phyloP scores from a whole-genome alignment of 2,888 invertebrate genomes.

The Cosmia trapezina region DNA sequence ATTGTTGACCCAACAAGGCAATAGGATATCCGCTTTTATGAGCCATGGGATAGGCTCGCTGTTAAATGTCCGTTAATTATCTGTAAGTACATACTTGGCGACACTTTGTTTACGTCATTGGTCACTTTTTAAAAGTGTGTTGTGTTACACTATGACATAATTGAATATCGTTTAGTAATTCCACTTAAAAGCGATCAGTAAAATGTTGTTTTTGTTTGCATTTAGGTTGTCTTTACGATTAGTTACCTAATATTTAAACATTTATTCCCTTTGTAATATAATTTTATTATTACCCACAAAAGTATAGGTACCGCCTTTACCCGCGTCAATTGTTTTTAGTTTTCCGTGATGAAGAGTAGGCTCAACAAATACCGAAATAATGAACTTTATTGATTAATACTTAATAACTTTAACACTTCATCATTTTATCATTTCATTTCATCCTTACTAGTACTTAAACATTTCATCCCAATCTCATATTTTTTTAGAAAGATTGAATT shows the following conservation, averaged over 20 bases:
- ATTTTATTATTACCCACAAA: not conserved
- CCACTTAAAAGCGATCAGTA: conserved; percentile 13
- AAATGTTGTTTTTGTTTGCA: conserved; percentile 5
- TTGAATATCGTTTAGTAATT: conserved; percentile 37
- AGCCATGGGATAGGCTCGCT: conserved; percentile 42
- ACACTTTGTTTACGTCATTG: conserved; percentile 43
- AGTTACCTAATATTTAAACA: too few relatives aligned
- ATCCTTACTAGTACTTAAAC: too few relatives aligned
- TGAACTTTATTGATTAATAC: not conserved
- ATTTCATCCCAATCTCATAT: not conserved
- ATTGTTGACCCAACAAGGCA: conserved; percentile 40
- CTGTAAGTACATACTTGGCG: conserved; percentile 43
- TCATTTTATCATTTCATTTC: too few relatives aligned
- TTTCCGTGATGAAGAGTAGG: not conserved
- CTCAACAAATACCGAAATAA: not conserved
- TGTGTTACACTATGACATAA: conserved; percentile 35
- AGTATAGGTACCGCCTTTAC: too few relatives aligned
- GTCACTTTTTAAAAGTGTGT: conserved; percentile 42
- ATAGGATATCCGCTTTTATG: conserved; percentile 59
- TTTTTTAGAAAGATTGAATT: too few relatives aligned
- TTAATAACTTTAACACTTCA: not conserved
- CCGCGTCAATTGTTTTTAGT: not conserved
- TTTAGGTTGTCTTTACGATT: too few relatives aligned
- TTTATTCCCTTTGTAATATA: not conserved
- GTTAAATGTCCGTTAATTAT: conserved; percentile 60